phyloP scores from a whole-genome alignment of 2,797 vertebrate species.

The Balearica regulorum region DNA sequence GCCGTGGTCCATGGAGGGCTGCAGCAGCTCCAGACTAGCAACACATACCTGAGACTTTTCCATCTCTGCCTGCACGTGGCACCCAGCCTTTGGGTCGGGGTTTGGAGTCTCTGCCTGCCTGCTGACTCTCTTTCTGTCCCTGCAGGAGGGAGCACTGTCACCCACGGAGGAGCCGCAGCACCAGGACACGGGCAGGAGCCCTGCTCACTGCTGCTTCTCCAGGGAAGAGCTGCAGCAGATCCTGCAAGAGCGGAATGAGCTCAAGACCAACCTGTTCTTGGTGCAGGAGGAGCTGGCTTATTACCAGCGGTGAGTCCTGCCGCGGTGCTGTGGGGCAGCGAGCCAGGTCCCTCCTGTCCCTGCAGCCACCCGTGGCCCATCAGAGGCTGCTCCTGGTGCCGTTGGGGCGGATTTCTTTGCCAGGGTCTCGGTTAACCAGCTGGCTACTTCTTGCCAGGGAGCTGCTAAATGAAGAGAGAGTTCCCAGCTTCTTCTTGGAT shows the following conservation, averaged over 20 bases:
- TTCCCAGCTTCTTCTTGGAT: slow-evolving; percentile 86
- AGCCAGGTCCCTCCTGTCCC: not conserved
- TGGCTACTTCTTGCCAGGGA: slow-evolving; percentile 78
- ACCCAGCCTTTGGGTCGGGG: not conserved
- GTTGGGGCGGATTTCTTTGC: not conserved
- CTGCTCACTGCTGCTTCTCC: slow-evolving; percentile 80
- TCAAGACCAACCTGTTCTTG: slow-evolving; percentile 94
- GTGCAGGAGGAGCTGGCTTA: slow-evolving; percentile 94
- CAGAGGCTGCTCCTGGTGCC: not conserved
- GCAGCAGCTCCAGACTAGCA: not conserved
- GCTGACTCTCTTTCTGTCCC: not conserved
- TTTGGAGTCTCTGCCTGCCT: not conserved
- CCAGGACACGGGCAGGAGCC: not conserved
- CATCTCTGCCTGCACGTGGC: not conserved
- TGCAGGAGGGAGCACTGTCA: not conserved
- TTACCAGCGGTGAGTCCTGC: slow-evolving; percentile 86
- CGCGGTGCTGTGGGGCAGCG: fast-evolving
- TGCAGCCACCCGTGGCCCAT: not conserved
- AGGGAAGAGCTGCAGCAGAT: slow-evolving; percentile 92
- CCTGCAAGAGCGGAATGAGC: slow-evolving; percentile 91
- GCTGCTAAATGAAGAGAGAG: slow-evolving; percentile 86
- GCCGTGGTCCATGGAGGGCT: fast-evolving
- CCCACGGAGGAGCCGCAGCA: not conserved
- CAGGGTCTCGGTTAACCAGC: not conserved
- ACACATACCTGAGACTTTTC: not conserved